Conservation (phyloP, 1,140 invertebrate genomes). For the Tetragonula clypearis region DNA sequence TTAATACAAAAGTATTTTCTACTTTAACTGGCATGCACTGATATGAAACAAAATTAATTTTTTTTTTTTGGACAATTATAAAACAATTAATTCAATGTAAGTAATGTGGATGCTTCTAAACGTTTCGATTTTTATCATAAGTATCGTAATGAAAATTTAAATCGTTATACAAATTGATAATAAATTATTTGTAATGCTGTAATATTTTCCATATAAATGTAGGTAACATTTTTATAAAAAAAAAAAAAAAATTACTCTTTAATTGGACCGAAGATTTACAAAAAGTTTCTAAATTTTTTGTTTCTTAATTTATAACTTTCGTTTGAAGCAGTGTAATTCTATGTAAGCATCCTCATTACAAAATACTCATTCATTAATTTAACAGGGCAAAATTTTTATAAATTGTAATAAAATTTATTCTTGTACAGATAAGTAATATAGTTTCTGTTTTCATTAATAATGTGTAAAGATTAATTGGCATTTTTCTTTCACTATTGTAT, state of each 20-base stretch:
- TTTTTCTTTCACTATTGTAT: slow-evolving; percentile 13
- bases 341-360: slow-evolving; percentile 42
- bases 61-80: slow-evolving; percentile 9
- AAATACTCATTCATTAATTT: slow-evolving; percentile 23
- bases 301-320: no score
- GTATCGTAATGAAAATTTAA: background rate
- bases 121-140: background rate
- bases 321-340: background rate
- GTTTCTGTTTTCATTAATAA: slow-evolving; percentile 40
- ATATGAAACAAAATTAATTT: slow-evolving; percentile 4
- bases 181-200: background rate
- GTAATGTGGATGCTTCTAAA: slow-evolving; percentile 44
- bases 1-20: slow-evolving; percentile 28
- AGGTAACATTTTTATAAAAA: background rate
- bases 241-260: background rate
- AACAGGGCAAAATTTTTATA: slow-evolving; percentile 23
- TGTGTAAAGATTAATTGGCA: slow-evolving; percentile 5
- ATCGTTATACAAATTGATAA: background rate
- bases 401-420: slow-evolving; percentile 52
- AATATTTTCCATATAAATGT: background rate
- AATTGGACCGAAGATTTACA: no score
- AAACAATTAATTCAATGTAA: slow-evolving; percentile 32
- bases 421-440: slow-evolving; percentile 42
- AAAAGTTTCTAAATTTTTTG: background rate
- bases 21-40: background rate